Conservation (phyloP, 1,140 invertebrate species). For the Arctopsyche grandis region DNA sequence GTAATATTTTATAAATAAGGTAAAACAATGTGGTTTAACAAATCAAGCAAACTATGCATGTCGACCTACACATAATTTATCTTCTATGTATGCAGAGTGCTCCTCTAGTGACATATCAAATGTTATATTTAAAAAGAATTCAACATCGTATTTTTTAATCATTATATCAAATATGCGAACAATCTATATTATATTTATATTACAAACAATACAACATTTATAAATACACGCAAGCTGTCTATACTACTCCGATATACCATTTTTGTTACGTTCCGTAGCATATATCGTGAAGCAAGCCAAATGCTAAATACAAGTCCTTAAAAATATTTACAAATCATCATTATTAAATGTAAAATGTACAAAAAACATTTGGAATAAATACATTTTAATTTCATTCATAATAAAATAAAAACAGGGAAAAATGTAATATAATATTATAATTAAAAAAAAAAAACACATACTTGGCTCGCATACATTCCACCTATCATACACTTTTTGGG, state of each 20-base stretch:
- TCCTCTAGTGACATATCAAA: conserved; percentile 44
- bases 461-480: not conserved
- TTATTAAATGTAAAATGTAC: not conserved
- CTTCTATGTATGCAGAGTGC: conserved; percentile 42
- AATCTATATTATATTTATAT: conserved; percentile 51
- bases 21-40: conserved; percentile 33
- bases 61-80: conserved; percentile 45
- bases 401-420: not conserved
- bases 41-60: conserved; percentile 51
- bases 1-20: not conserved
- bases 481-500: conserved; percentile 4
- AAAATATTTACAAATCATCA: conserved; percentile 37
- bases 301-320: conserved; percentile 13
- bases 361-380: conserved; percentile 17
- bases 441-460: no score
- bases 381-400: conserved; percentile 16
- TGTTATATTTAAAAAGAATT: conserved; percentile 53
- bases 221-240: conserved; percentile 54
- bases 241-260: conserved; percentile 30
- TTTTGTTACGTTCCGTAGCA: conserved; percentile 6
- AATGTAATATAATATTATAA: conserved; percentile 13
- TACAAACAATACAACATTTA: conserved; percentile 55
- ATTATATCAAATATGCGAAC: conserved; percentile 50
- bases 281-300: conserved; percentile 9
- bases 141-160: conserved; percentile 49